Base-by-base conservation (phyloP, 2,888 invertebrate genomes). In the Drosophila formosana region DNA sequence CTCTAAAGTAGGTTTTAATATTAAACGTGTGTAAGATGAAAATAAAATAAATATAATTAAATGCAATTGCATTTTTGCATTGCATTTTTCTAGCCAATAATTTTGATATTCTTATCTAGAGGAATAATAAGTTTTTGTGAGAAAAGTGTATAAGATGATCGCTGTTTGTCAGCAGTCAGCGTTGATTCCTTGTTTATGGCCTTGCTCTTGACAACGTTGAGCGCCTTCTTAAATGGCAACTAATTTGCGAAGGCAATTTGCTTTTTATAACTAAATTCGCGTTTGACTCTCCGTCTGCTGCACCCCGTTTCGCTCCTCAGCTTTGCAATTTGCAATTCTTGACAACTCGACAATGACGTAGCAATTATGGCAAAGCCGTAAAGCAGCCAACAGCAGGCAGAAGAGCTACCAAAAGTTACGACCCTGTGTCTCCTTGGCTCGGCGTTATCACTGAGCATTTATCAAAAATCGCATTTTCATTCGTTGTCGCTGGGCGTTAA, bases 381-480 rank as follows among this genome's bases (percentile, higher is more conserved):
- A 85, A 89, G 82, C 88, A 34, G 34, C 34, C 34, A 34, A 34
- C 11, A 34, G 4, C 39, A 78, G 72, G 62, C 63, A 61, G 46
- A 68, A 58, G 46, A 73, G 51, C 80, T 55, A 66, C 77, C 88
- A 82, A 71, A 73, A 89, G 89, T 82, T 80, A 89, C 89, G 84
- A 87, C 78, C 66, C 49, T 41, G 47, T n/a, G 34, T 49, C 51
- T 8, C 23, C 28, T 30, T 13, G 9, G 18, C 46, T 50, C 26
- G 28, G 34, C 32, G 52, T 78, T 85, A 88, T 88, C 84, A 86
- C 50, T n/a, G 53, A 67, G 89, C 80, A 89, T 86, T 89, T 89
- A 89, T 89, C 87, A 88, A 82, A 88, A 84, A 89, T 84, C 82
- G 89, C 66, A 82, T 79, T 79, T 85, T 72, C 82, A 85, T 72